Evolutionary conservation across 2,797 vertebrate genomes (phyloP).

Genomic region (Rhinichthys osculus): DNA sequence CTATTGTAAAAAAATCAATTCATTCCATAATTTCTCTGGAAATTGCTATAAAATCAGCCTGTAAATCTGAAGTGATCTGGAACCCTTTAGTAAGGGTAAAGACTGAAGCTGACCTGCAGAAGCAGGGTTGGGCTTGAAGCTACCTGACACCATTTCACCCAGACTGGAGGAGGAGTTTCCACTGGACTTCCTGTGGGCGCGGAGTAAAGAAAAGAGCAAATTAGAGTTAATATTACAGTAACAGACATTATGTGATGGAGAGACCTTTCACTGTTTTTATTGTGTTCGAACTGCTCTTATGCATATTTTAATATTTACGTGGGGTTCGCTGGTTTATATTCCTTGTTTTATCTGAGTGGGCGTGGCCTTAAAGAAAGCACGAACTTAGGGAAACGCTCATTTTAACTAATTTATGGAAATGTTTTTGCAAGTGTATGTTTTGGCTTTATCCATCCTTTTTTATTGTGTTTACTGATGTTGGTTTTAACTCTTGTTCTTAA

Average conservation of each 20-base stretch:
- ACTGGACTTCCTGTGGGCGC: constrained; percentile 86
- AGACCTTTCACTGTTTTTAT: neutral
- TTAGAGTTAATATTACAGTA: neutral
- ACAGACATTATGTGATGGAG: neutral
- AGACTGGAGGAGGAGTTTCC: constrained; percentile 97
- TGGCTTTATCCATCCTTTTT: neutral
- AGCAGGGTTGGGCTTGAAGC: constrained; percentile 92
- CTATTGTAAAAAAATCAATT: constrained; percentile 6
- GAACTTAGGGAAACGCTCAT: neutral
- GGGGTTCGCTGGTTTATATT: neutral
- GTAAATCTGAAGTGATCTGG: neutral
- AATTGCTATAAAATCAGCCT: neutral
- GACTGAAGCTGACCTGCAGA: constrained; percentile 81
- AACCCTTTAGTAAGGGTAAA: neutral
- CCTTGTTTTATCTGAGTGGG: neutral
- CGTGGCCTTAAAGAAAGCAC: neutral
- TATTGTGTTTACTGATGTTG: neutral
- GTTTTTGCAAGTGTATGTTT: neutral
- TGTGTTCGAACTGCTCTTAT: neutral
- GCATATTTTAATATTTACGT: neutral
- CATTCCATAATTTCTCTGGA: neutral
- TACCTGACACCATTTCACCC: constrained; percentile 97
- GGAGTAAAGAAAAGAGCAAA: constrained; percentile 31
- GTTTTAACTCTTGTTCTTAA: neutral
- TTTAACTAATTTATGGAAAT: neutral